phyloP scores from a whole-genome alignment of 2,113 vertebrate species.

The Acanthochromis polyacanthus region DNA sequence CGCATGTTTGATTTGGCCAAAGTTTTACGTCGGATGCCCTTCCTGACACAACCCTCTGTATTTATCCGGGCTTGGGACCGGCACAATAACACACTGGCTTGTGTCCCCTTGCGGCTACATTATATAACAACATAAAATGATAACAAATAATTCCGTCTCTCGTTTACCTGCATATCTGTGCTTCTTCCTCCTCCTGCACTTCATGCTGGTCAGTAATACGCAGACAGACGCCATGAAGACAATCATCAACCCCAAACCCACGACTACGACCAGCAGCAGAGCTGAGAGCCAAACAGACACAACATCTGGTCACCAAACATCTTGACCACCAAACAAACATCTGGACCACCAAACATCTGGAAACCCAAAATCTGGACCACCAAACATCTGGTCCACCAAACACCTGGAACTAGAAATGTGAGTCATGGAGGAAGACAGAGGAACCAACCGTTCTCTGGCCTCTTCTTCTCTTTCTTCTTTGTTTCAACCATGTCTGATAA shows the following conservation, averaged over 20 bases:
- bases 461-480: conserved; percentile 41
- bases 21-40: too few relatives aligned
- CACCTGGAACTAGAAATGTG: background rate
- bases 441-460: conserved; percentile 48
- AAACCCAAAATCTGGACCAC: background rate
- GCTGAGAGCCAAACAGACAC: conserved; percentile 14
- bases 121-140: too few relatives aligned
- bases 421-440: too few relatives aligned
- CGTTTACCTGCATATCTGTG: conserved; percentile 16
- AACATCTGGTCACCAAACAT: background rate
- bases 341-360: background rate
- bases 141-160: too few relatives aligned
- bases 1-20: too few relatives aligned
- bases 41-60: too few relatives aligned
- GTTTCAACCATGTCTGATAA: conserved; percentile 38
- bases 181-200: conserved; percentile 52
- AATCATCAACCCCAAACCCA: conserved; percentile 33
- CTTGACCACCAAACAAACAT: background rate
- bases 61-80: too few relatives aligned
- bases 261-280: conserved; percentile 37
- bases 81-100: too few relatives aligned
- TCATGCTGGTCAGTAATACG: conserved; percentile 46
- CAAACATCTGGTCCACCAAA: background rate
- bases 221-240: conserved; percentile 38
- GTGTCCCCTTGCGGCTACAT: too few relatives aligned